A percentile compares a stretch with the other conserved stretches of the same genome.
Conservation (phyloP, 2,888 invertebrate genomes). For the Synergus japonicus region DNA sequence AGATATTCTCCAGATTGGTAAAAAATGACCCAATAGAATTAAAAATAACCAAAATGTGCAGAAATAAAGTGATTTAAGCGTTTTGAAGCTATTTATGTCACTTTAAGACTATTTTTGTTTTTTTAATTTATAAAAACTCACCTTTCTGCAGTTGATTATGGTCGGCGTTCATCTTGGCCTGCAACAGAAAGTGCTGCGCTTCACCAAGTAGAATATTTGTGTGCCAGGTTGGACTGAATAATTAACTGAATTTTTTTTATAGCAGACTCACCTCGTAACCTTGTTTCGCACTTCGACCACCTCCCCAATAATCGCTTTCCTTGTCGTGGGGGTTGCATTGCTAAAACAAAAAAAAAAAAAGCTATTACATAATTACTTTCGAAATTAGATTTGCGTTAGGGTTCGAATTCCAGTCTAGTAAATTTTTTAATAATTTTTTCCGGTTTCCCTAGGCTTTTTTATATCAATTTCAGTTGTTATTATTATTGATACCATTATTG, state of each 20-base stretch:
- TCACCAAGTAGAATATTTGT: conserved; percentile 72
- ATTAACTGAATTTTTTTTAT: conserved; percentile 55
- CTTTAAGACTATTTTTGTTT: background rate
- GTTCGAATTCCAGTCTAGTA: background rate
- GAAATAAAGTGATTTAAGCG: background rate
- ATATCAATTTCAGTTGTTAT: background rate
- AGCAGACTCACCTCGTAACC: conserved; percentile 75
- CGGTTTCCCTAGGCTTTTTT: background rate
- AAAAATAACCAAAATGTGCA: background rate
- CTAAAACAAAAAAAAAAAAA: conserved; percentile 64
- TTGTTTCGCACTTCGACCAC: conserved; percentile 74
- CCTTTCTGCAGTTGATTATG: conserved; percentile 80
- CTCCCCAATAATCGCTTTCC: conserved; percentile 76
- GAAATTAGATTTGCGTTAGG: background rate
- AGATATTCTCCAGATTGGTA: background rate
- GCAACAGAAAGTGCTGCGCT: conserved; percentile 76
- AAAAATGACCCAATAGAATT: background rate
- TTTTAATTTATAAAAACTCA: conserved; percentile 64
- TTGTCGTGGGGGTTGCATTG: conserved; percentile 77
- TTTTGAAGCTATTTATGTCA: background rate
- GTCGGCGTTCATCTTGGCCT: conserved; percentile 80
- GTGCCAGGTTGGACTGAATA: conserved; percentile 48
- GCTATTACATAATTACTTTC: background rate
- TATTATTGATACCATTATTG: too few species aligned
- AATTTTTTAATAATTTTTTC: background rate